Evolutionary conservation across 2,888 invertebrate genomes (phyloP), one percentile per base, ranked within the genome.

Genomic region (Cataglyphis rosenhaueri): DNA sequence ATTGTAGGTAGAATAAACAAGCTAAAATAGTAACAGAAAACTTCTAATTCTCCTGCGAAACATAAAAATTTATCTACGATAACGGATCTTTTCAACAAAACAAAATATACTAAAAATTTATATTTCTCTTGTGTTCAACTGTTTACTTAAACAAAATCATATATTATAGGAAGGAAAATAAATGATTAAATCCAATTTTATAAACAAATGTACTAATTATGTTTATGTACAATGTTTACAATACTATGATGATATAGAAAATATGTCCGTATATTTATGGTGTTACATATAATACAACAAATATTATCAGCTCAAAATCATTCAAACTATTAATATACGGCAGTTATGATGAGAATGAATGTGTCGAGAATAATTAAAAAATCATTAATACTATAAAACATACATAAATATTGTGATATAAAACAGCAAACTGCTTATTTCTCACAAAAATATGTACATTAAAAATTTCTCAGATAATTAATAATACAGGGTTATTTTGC

Each of bases 171-270:
- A 38, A 62, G 55, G 57, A 83, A 81, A 55, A 66, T 21, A 65
- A 6, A n/a, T 4, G 18, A 44, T 29, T 15, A 41, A 71, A 18
- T 82, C 65, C 75, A 41, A 68, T 84, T 89, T 89, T 83, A 74
- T 89, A 89, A 89, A 88, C 84, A 89, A 90, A 83, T 92, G 83
- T 89, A 89, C 90, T 91, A 89, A 90, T 89, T 85, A 83, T 83
- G 84, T 91, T 91, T 93, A 92, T 92, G 88, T 92, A 93, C 93
- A 92, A 92, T 89, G 91, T 92, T 92, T 93, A 93, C 52, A 52
- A 8, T 8, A 52, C 92, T 29, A 93, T 83, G 89, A 84, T 87
- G 85, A 83, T 88, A 87, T 86, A 91, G 87, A 90, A 86, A 87
- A 78, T 70, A 87, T 82, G 81, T 87, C 73, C 86, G 85, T 64